Base-by-base conservation (phyloP, 2,113 vertebrate species). In the Gopherus flavomarginatus region DNA sequence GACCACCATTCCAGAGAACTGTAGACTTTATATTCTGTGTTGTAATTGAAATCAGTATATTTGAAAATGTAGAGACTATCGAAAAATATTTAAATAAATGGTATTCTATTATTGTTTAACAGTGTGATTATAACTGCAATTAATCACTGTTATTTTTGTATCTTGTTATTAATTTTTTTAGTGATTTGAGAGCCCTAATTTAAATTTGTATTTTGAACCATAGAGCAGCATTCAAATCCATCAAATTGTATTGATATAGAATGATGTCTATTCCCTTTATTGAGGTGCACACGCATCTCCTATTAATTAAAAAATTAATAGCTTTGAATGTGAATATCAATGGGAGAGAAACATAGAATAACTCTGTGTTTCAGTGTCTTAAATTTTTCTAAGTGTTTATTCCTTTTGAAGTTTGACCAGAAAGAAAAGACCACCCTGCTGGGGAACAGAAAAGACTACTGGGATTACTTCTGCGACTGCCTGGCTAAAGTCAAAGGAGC, bases 391-490 rank as follows among this genome's bases (percentile, higher is more conserved):
- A 14, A 54, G 21, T 93, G 7, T 89, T 84, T 87, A 86, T 93
- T 53, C 50, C 26, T 72, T 52, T 52, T 80, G 82, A 93, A 99
- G 99, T 99, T 99, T 96, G 99, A 99, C 97, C 99, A 99, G 98
- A 99, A 99, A 85, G 99, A 99, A 97, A 99, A 99, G 98, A 98
- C 98, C 82, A 99, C 99, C 5, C 98, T 99, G 91, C 97, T 99
- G 89, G 99, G 99, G 24, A 98, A 96, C 96, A 99, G 98, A 94
- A 99, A 99, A 97, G 99, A 99, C 98, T 99, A 99, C 98, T 99
- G 99, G 99, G 99, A 99, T 98, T 99, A 99, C 95, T 99, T 99
- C 98, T 99, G 98, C 0, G 99, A 99, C 96, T 99, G 99, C 96
- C 98, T 99, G 97, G 98, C 98, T 96, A 99, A 99, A 98, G 98